Percentiles rank a stretch among this genome's conserved stretches.
These are phyloP conservation scores for Nephila pilipes DNA, from an alignment of 1,140 invertebrate species.

Conservation along the genomic window DNA sequence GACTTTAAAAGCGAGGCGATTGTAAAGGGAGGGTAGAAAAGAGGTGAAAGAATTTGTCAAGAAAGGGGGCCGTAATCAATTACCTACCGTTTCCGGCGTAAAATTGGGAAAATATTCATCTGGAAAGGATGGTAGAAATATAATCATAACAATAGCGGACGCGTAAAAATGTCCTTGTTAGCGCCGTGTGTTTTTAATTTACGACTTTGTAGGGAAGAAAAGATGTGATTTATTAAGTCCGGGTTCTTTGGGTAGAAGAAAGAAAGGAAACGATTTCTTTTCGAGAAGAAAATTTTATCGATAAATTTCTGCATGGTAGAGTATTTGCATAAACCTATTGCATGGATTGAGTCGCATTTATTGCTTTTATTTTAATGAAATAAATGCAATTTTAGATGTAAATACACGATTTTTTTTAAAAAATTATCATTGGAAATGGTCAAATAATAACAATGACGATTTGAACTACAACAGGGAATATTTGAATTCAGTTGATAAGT, in stretches of 20 bases:
- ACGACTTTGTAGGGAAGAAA: slow-evolving; percentile 24
- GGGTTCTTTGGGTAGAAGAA: not conserved
- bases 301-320: not conserved
- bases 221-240: slow-evolving; percentile 64
- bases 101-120: slow-evolving; percentile 62
- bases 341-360: not conserved
- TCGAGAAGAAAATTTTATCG: not conserved
- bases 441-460: no score
- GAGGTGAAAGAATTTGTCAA: slow-evolving; percentile 47
- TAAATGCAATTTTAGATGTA: not conserved
- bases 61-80: slow-evolving; percentile 52
- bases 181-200: slow-evolving; percentile 56
- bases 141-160: slow-evolving; percentile 59
- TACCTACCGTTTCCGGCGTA: slow-evolving; percentile 50
- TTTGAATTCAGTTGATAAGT: no score
- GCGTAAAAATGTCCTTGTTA: slow-evolving; percentile 63
- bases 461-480: no score
- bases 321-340: not conserved
- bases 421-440: no score
- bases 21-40: not conserved
- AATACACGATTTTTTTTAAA: not conserved
- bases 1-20: not conserved
- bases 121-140: slow-evolving; percentile 33
- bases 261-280: not conserved
- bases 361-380: not conserved